phyloP scores from a whole-genome alignment of 1,140 invertebrate genomes.

The Battus philenor region DNA sequence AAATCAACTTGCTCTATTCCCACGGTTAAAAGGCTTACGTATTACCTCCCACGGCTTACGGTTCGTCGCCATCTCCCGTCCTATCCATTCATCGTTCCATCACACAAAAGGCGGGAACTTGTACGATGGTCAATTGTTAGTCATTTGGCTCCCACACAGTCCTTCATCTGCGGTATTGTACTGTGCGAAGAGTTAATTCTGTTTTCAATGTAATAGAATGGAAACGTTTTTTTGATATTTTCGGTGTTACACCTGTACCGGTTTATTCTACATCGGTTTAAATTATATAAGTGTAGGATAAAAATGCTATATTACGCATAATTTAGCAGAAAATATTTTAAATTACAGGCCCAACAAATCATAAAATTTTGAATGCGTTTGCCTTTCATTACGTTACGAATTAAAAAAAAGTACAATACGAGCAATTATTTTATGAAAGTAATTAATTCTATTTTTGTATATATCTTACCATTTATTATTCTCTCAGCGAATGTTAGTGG shows the following conservation, averaged over 20 bases:
- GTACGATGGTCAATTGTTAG: slow-evolving; percentile 22
- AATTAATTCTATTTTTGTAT: not conserved
- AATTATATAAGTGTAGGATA: too few species aligned
- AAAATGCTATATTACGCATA: too few species aligned
- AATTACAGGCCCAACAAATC: too few species aligned
- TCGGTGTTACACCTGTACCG: not conserved
- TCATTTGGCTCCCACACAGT: slow-evolving; percentile 14
- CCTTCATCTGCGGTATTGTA: slow-evolving; percentile 17
- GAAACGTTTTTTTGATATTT: not conserved
- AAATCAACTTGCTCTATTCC: slow-evolving; percentile 21
- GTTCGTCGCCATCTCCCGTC: slow-evolving; percentile 17
- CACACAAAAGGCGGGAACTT: slow-evolving; percentile 25
- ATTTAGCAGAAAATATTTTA: too few species aligned
- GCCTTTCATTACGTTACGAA: too few species aligned
- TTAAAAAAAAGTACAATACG: too few species aligned
- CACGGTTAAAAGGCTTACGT: slow-evolving; percentile 27
- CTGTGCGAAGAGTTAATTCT: slow-evolving; percentile 18
- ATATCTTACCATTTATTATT: not conserved
- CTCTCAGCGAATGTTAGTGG: slow-evolving; percentile 21
- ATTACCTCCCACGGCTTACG: slow-evolving; percentile 27
- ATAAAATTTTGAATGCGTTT: too few species aligned
- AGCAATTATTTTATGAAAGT: not conserved
- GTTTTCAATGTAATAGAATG: not conserved
- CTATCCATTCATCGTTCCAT: slow-evolving; percentile 21
- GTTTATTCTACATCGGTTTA: too few species aligned